Evolutionary conservation across 2,113 vertebrate species (phyloP), one percentile per base, ranked within the genome.

Genomic region (Dolichallabes microphthalmus): DNA sequence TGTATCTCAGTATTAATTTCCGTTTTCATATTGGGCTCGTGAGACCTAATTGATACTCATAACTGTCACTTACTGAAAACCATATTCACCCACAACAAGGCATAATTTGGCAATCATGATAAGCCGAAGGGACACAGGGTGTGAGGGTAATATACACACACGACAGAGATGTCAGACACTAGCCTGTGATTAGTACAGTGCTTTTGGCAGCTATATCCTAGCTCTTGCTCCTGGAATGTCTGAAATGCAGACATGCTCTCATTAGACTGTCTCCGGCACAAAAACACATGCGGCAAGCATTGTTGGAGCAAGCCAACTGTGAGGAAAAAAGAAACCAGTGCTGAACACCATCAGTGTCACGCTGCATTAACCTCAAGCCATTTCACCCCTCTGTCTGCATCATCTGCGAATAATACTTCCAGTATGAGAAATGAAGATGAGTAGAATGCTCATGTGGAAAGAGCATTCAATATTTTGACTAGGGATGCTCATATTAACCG

Each of bases 151-250:
- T 82, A 86, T 55, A 86, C 66, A 30, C 27, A 86, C 30, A 68
- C 14, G 66, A 89, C 86, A 78, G 73, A 53, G 77, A 81, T 94
- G 89, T 89, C 91, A 89, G 89, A 76, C 86, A 76, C 89, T 91
- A 93, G 94, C 92, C 91, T 92, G 93, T 95, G 94, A 96, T 96
- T 95, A 95, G 92, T 92, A 92, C 86, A 94, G 94, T 7, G 87
- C 94, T 94, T 94, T 86, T 93, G 92, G 91, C 95, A 96, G 95
- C 94, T 96, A 94, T 90, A 93, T 92, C 87, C 92, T 91, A 88
- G 88, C 91, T 90, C 91, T 91, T 91, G 90, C 91, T 91, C 91
- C 86, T 83, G 88, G 92, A 92, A 92, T 91, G 93, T 92, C 93
- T 90, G 90, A 90, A 90, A 90, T 92, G 91, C 91, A 89, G 91